Evolutionary conservation across 2,797 vertebrate species (phyloP), one percentile per base, ranked within the genome.

Genomic region (Ptychadena robeensis): DNA sequence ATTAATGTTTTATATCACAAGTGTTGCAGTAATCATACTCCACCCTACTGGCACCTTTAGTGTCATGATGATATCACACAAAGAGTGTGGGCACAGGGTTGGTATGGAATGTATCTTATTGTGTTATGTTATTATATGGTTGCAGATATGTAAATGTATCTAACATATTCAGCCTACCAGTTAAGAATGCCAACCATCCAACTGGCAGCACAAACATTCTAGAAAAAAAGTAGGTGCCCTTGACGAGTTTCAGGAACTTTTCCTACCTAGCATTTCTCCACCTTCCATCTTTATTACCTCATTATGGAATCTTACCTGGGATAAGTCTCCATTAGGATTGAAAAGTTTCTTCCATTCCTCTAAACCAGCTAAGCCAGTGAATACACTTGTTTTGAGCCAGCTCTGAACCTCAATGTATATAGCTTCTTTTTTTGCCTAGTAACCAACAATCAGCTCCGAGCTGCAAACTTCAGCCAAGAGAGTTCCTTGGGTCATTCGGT

Each of bases 381-480:
- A 40, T 69, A 18, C 65, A 35, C 6, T 35, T 15, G 22, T 9
- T 37, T 32, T 25, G 12, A 44, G 4, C 14, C 22, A 32, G 44
- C 63, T 66, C 67, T 59, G 63, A 1, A 69, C 35, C 69, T 69
- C 7, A 48, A 37, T 15, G 63, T 22, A 66, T 65, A 38, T 66
- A 48, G 73, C 38, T 67, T 37, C 48, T 25, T 57, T 59, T 35
- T 30, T 44, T 11, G 10, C 83, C 59, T 85, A 48, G 86, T 81
- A 85, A 85, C 82, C 61, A 61, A 25, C 73, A 72, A n/a, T 71
- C 27, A 28, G 30, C 57, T 59, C 66, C 28, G 22, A 57, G 65
- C 38, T 75, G 69, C 71, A 74, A 30, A n/a, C 72, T 65, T 32
- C 14, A 73, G 82, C 69, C 63, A 79, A 69, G 53, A 31, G n/a